Evolutionary conservation across 2,113 vertebrate genomes (phyloP).

Genomic region (Corythoichthys intestinalis): DNA sequence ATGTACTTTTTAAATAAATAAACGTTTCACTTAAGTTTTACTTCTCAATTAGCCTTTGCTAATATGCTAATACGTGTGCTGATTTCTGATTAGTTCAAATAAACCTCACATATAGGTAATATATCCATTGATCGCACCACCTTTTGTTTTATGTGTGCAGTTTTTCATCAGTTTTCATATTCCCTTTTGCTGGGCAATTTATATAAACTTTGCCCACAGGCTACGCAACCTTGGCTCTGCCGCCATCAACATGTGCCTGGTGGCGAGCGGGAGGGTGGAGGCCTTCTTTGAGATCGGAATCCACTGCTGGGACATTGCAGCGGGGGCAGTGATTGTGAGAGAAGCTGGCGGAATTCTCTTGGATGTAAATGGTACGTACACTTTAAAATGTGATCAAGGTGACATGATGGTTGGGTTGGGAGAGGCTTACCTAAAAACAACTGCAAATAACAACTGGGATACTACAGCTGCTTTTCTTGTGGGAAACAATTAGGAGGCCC

Average conservation of each 20-base stretch:
- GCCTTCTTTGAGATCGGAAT: conserved; percentile 90
- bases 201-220: conserved; percentile 49
- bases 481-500: conserved; percentile 71
- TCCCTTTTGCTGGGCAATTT: no score
- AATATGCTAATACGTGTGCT: no score
- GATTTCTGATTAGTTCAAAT: no score
- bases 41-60: no score
- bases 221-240: conserved; percentile 85
- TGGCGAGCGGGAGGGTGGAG: conserved; percentile 82
- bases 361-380: conserved; percentile 77
- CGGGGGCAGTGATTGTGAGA: conserved; percentile 81
- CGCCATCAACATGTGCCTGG: conserved; percentile 89
- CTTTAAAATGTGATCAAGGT: background rate
- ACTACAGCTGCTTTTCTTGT: conserved; percentile 18
- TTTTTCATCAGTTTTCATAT: no score
- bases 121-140: no score
- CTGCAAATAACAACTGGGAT: background rate
- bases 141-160: no score
- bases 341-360: conserved; percentile 84
- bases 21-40: no score
- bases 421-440: no score
- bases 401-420: background rate
- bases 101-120: no score
- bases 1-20: no score
- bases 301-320: conserved; percentile 92